phyloP scores from a whole-genome alignment of 2,113 vertebrate species.

The Lycaon pictus region DNA sequence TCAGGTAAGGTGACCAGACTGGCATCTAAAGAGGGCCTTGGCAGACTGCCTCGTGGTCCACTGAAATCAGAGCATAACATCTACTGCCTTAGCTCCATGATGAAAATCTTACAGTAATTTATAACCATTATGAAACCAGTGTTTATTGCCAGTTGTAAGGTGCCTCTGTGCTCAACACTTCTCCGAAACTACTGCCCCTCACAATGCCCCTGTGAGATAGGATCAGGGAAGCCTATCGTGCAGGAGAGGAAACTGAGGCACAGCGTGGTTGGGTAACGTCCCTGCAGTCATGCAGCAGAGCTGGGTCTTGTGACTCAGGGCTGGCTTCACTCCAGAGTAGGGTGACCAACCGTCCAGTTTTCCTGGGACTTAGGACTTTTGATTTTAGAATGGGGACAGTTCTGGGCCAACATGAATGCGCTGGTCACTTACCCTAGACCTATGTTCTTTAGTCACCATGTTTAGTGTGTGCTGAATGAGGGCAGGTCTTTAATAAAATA shows the following conservation, averaged over 20 bases:
- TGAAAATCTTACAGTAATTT: not conserved
- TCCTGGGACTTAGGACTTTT: not conserved
- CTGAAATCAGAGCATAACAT: not conserved
- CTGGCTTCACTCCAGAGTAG: not conserved
- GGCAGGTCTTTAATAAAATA: not conserved
- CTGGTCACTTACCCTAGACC: not conserved
- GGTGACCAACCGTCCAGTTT: not conserved
- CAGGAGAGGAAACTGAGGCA: not conserved
- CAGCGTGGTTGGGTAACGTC: rapidly evolving
- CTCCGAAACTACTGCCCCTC: not conserved
- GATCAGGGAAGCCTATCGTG: not conserved
- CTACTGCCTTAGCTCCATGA: rapidly evolving
- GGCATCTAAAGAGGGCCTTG: not conserved
- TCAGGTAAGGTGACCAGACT: not conserved
- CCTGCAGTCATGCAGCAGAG: not conserved
- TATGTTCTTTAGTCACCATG: rapidly evolving
- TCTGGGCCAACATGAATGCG: not conserved
- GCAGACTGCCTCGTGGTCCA: not conserved
- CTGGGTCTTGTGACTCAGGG: rapidly evolving
- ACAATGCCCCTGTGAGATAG: not conserved
- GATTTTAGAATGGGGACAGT: not conserved
- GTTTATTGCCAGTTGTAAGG: not conserved
- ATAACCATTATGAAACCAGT: not conserved
- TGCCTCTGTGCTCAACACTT: not conserved
- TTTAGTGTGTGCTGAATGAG: too few species aligned